Conservation (phyloP, 2,888 invertebrate genomes). For the Synergus japonicus region DNA sequence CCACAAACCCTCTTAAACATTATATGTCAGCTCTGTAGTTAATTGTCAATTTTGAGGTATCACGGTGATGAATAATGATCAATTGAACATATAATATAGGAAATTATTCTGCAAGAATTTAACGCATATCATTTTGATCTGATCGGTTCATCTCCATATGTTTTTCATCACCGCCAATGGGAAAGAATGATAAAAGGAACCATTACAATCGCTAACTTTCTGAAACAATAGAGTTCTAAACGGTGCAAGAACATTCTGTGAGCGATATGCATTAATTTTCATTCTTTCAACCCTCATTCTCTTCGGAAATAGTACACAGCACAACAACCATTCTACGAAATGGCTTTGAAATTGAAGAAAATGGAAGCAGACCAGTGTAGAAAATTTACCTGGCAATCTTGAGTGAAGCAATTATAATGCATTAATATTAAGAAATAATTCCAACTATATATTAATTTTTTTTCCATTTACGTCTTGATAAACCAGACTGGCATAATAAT, state of each 20-base stretch:
- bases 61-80: no score
- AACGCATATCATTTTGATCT: neutral
- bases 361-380: neutral
- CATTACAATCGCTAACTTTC: neutral
- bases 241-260: constrained; percentile 12
- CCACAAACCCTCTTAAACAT: constrained; percentile 3
- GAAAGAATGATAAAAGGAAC: neutral
- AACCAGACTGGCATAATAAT: no score
- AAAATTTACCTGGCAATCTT: no score
- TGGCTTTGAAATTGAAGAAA: neutral
- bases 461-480: no score
- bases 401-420: no score
- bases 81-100: no score
- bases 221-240: constrained; percentile 25
- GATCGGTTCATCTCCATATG: neutral
- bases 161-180: neutral
- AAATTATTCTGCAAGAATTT: no score
- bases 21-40: no score
- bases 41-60: no score
- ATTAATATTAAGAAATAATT: no score
- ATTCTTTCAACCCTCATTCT: neutral
- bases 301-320: neutral
- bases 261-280: constrained; percentile 24
- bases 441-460: no score
- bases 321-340: neutral